Evolutionary conservation across 2,888 invertebrate species (phyloP).

Genomic region (Trissolcus brochymenae): DNA sequence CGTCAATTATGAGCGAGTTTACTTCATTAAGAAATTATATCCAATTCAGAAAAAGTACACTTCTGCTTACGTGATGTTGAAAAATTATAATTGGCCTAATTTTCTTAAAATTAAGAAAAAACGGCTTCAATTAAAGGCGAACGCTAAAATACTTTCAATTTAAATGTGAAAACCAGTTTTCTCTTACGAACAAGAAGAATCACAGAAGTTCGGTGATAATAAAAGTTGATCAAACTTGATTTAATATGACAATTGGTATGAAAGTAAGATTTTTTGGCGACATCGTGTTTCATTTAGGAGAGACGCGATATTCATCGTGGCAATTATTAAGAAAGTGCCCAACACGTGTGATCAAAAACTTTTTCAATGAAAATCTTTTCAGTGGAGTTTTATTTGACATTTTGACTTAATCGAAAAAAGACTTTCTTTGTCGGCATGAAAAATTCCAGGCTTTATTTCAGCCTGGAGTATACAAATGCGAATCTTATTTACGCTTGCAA

Average conservation of each 20-base stretch:
- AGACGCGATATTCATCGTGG: constrained; percentile 10
- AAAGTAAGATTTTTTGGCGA: constrained; percentile 20
- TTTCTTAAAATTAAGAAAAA: too few species aligned
- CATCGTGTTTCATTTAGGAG: constrained; percentile 6
- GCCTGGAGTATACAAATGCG: constrained; percentile 44
- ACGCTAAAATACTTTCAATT: too few species aligned
- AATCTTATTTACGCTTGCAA: constrained; percentile 33
- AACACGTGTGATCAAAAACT: constrained; percentile 31
- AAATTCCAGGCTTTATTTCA: constrained; percentile 42
- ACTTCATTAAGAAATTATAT: background rate
- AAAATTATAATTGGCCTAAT: too few species aligned
- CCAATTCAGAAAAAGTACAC: too few species aligned
- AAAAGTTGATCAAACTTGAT: background rate
- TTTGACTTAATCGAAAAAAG: constrained; percentile 37
- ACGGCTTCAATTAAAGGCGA: too few species aligned
- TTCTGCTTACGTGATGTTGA: too few species aligned
- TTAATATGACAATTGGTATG: background rate
- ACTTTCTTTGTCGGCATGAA: constrained; percentile 33
- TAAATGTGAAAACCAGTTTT: too few species aligned
- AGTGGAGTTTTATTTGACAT: constrained; percentile 40
- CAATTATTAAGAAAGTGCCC: constrained; percentile 44
- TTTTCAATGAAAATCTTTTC: constrained; percentile 51
- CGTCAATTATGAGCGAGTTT: constrained; percentile 5
- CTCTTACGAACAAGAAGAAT: too few species aligned
- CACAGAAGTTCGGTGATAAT: background rate